These are phyloP conservation scores for Loripinus fragilis DNA, from an alignment of 2,888 invertebrate genomes.

Conservation along the genomic window DNA sequence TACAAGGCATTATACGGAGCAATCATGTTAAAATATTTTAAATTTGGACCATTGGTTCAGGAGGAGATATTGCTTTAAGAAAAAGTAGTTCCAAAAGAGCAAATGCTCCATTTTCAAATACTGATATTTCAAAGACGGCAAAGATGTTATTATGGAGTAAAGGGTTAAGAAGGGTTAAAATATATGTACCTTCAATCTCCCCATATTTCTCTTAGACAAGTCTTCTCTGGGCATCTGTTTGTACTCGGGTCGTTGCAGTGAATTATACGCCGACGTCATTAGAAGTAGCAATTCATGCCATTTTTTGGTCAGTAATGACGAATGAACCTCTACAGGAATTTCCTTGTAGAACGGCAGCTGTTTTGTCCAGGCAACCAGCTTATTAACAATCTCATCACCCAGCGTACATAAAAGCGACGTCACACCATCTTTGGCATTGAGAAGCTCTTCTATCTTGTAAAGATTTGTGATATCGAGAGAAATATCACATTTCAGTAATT, in stretches of 20 bases:
- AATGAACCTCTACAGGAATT: constrained; percentile 94
- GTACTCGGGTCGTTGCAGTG: constrained; percentile 32
- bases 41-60: too few species aligned
- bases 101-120: too few species aligned
- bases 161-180: too few species aligned
- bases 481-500: constrained; percentile 67
- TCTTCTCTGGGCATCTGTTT: constrained; percentile 51
- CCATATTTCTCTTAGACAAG: constrained; percentile 67
- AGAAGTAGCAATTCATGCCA: constrained; percentile 89
- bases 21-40: too few species aligned
- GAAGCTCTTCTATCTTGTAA: constrained; percentile 65
- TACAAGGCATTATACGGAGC: too few species aligned
- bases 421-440: constrained; percentile 87
- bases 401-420: constrained; percentile 91
- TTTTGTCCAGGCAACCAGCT: constrained; percentile 99
- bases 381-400: constrained; percentile 98
- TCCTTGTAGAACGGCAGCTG: constrained; percentile 98
- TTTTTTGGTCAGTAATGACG: constrained; percentile 97
- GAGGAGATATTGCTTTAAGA: too few species aligned
- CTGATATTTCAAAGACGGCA: too few species aligned
- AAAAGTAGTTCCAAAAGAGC: too few species aligned
- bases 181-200: constrained; percentile 60
- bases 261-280: constrained; percentile 70
- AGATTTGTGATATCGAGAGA: constrained; percentile 68
- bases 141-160: too few species aligned